Percentiles rank a stretch among this genome's conserved stretches.
Conservation (phyloP, 2,113 vertebrate species). For the Vireo altiloquus region DNA sequence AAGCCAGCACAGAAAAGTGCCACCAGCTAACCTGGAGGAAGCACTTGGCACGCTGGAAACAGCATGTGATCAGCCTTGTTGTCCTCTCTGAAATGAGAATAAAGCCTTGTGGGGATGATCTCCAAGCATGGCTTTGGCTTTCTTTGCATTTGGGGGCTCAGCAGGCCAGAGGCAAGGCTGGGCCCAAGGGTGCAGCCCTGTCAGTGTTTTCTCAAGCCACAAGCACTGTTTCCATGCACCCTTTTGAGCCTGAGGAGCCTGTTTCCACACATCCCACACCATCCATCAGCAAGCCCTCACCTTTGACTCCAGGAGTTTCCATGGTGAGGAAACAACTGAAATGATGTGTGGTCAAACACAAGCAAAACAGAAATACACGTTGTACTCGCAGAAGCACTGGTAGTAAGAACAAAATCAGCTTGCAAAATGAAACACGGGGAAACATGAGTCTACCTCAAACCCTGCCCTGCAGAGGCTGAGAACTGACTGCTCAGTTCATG, state of each 20-base stretch:
- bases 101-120: background rate
- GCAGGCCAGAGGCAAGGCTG: background rate
- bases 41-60: background rate
- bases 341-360: background rate
- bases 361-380: background rate
- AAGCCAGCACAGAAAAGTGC: accelerated
- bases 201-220: background rate
- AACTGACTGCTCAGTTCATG: background rate
- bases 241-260: background rate
- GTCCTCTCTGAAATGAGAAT: background rate
- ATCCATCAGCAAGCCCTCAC: background rate
- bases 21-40: background rate
- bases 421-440: background rate
- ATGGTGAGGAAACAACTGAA: background rate
- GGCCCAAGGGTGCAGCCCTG: background rate
- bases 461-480: background rate
- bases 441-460: background rate
- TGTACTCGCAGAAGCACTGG: background rate
- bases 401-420: background rate
- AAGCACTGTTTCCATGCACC: background rate
- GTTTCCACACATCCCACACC: background rate
- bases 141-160: background rate
- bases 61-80: accelerated
- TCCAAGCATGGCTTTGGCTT: background rate
- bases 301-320: background rate